phyloP scores from a whole-genome alignment of 2,113 vertebrate species.

The Octodon degus region DNA sequence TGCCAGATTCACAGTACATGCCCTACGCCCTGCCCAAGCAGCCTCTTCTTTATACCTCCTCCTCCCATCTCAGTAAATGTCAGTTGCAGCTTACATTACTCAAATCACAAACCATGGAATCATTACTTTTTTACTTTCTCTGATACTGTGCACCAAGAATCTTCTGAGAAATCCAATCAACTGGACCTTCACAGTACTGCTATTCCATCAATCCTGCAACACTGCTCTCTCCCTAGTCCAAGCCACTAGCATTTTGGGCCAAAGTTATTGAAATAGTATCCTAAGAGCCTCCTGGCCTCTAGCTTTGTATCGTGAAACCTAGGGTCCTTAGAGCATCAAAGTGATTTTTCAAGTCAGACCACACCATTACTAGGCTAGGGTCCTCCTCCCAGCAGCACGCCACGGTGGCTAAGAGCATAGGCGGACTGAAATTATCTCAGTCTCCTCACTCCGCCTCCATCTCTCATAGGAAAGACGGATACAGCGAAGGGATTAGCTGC shows the following conservation, averaged over 20 bases:
- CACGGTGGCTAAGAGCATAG: neutral
- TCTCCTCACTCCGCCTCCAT: neutral
- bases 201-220: neutral
- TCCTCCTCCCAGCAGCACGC: neutral
- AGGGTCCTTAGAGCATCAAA: neutral
- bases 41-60: neutral
- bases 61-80: neutral
- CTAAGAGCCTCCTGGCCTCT: neutral
- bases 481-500: neutral
- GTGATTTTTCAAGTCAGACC: neutral
- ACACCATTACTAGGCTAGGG: neutral
- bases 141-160: neutral
- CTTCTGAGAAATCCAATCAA: neutral
- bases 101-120: neutral
- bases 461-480: neutral
- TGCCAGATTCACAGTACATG: neutral
- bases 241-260: neutral
- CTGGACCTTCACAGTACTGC: neutral
- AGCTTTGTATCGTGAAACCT: neutral
- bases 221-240: neutral
- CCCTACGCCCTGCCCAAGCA: no score
- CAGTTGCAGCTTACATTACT: neutral
- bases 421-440: neutral
- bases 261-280: conserved; percentile 29
- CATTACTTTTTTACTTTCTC: neutral